Evolutionary conservation across 2,888 invertebrate species (phyloP).

Genomic region (Xestobium rufovillosum): DNA sequence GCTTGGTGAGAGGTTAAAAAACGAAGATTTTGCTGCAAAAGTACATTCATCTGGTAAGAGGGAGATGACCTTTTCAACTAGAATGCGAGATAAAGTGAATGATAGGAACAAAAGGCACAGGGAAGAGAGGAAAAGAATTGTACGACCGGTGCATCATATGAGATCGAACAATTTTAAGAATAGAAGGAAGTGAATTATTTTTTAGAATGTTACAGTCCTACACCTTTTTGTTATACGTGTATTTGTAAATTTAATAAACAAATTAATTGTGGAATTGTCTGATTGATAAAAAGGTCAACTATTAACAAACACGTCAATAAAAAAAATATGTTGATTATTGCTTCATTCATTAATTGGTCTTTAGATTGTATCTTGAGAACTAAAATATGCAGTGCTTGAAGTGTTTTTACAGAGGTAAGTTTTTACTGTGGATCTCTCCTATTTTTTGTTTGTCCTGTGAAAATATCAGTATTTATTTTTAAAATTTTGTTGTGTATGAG

Average conservation of each 20-base stretch:
- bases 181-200: conserved; percentile 20
- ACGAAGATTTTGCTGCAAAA: conserved; percentile 49
- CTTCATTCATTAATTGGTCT: too few relatives aligned
- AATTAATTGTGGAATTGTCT: too few relatives aligned
- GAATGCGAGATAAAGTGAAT: conserved; percentile 49
- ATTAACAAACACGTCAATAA: too few relatives aligned
- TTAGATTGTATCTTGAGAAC: too few relatives aligned
- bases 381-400: neutral
- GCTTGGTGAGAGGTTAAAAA: conserved; percentile 65
- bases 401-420: conserved; percentile 2
- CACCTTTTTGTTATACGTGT: too few relatives aligned
- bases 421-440: conserved; percentile 1
- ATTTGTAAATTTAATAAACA: conserved; percentile 4
- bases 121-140: conserved; percentile 60
- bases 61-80: conserved; percentile 71
- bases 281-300: too few relatives aligned
- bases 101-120: conserved; percentile 58
- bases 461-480: neutral
- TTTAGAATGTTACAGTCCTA: conserved; percentile 7
- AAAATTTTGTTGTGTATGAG: too few relatives aligned
- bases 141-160: conserved; percentile 46
- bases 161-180: conserved; percentile 24
- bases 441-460: too few relatives aligned
- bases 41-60: conserved; percentile 61
- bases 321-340: too few relatives aligned